Conservation (phyloP, 2,797 vertebrate genomes). For the Oophaga sylvatica region DNA sequence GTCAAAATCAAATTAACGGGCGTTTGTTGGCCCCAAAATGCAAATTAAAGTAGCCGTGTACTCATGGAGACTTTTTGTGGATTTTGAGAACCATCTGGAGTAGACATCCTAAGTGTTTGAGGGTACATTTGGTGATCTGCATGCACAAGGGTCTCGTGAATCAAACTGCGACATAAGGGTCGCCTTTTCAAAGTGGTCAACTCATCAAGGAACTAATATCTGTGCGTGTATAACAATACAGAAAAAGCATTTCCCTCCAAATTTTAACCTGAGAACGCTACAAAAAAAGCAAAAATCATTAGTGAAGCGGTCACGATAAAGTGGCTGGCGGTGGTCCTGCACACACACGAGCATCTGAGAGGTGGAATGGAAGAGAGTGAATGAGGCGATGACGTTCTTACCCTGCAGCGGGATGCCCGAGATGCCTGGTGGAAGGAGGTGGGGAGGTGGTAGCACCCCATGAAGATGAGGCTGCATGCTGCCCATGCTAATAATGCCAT, state of each 20-base stretch:
- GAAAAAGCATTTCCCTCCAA: neutral
- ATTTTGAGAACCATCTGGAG: no score
- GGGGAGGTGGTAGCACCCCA: slow-evolving; percentile 85
- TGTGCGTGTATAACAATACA: no score
- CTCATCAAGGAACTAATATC: no score
- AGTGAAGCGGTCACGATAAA: neutral
- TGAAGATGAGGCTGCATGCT: slow-evolving; percentile 91
- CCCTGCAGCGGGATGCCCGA: slow-evolving; percentile 87
- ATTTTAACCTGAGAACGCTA: neutral
- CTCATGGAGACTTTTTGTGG: no score
- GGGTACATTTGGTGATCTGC: no score
- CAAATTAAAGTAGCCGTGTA: no score
- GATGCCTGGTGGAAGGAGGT: slow-evolving; percentile 85
- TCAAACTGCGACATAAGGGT: no score
- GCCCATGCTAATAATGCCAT: slow-evolving; percentile 93
- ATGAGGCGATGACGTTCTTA: slow-evolving; percentile 86
- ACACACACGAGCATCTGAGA: slow-evolving; percentile 15
- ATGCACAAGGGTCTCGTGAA: no score
- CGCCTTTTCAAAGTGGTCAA: no score
- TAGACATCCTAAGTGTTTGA: no score
- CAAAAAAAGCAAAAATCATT: neutral
- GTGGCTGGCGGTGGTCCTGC: neutral
- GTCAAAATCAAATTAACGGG: no score
- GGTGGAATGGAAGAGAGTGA: slow-evolving; percentile 75
- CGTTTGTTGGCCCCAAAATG: no score